These are phyloP conservation scores for Sceloporus tristichus DNA, from an alignment of 2,113 vertebrate genomes.

Conservation along the genomic window DNA sequence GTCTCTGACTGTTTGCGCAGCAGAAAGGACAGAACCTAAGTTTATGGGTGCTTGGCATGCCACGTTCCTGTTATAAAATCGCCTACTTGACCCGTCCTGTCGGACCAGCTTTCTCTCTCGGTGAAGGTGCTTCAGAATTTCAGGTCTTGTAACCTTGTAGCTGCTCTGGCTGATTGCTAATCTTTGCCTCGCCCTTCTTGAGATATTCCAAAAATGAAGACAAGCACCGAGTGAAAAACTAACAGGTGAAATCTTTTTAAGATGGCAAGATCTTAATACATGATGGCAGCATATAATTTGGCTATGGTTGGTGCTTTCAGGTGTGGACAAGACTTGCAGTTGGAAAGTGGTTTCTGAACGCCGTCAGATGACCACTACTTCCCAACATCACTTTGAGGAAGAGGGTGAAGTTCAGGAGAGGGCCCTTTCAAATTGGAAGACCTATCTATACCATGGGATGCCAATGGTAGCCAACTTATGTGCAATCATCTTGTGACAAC, in stretches of 20 bases:
- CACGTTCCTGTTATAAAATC: no score
- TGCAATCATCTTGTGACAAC: no score
- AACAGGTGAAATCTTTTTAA: constrained; percentile 51
- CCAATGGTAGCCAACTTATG: no score
- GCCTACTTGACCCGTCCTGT: background rate
- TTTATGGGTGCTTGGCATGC: background rate
- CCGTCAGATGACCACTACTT: no score
- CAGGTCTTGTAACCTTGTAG: background rate
- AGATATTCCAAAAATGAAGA: background rate
- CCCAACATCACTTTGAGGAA: no score
- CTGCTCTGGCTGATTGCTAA: background rate
- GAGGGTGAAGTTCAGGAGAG: no score
- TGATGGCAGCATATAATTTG: no score
- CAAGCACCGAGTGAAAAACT: constrained; percentile 48
- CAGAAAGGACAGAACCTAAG: background rate
- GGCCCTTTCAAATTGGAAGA: no score
- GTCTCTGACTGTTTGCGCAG: background rate
- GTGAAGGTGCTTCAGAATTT: background rate
- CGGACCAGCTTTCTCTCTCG: background rate
- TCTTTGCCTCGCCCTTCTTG: background rate
- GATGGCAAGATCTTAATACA: background rate
- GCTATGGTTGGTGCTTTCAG: no score
- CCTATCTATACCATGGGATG: no score
- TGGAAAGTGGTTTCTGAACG: no score
- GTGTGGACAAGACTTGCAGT: no score